phyloP scores from a whole-genome alignment of 2,888 invertebrate genomes.

The Cynaeus angustus region DNA sequence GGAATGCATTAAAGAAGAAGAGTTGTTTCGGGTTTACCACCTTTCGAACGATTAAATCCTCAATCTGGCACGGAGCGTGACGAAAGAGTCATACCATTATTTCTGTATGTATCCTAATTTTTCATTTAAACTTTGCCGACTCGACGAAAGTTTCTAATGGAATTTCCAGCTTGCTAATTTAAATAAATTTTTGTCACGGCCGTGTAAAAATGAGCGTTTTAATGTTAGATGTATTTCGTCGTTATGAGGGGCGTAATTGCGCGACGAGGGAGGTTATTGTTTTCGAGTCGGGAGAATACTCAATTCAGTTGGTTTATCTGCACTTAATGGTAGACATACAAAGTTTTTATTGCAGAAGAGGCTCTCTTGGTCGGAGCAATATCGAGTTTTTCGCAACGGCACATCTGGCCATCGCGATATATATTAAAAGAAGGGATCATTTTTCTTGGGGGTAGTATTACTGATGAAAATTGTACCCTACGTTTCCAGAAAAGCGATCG shows the following conservation, averaged over 20 bases:
- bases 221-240: slow-evolving; percentile 52
- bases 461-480: slow-evolving; percentile 49
- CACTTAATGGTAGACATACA: slow-evolving; percentile 23
- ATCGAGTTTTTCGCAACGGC: slow-evolving; percentile 10
- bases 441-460: slow-evolving; percentile 29
- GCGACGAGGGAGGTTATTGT: slow-evolving; percentile 14
- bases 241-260: slow-evolving; percentile 33
- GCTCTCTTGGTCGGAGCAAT: slow-evolving; percentile 17
- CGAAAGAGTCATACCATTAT: slow-evolving; percentile 53
- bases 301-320: slow-evolving; percentile 3
- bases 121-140: slow-evolving; percentile 56
- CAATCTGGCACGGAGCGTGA: slow-evolving; percentile 45
- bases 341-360: slow-evolving; percentile 30
- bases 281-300: no score
- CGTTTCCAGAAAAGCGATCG: slow-evolving; percentile 46
- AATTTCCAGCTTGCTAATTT: slow-evolving; percentile 53
- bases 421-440: slow-evolving; percentile 29
- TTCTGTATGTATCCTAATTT: slow-evolving; percentile 59
- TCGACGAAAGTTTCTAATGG: slow-evolving; percentile 53
- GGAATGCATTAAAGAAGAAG: slow-evolving; percentile 50
- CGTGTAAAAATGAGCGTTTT: slow-evolving; percentile 55
- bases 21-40: slow-evolving; percentile 26
- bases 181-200: slow-evolving; percentile 51
- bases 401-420: slow-evolving; percentile 36
- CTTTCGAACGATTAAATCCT: slow-evolving; percentile 38